These are phyloP conservation scores for Myodes glareolus DNA, from an alignment of 2,113 vertebrate species.

Conservation along the genomic window DNA sequence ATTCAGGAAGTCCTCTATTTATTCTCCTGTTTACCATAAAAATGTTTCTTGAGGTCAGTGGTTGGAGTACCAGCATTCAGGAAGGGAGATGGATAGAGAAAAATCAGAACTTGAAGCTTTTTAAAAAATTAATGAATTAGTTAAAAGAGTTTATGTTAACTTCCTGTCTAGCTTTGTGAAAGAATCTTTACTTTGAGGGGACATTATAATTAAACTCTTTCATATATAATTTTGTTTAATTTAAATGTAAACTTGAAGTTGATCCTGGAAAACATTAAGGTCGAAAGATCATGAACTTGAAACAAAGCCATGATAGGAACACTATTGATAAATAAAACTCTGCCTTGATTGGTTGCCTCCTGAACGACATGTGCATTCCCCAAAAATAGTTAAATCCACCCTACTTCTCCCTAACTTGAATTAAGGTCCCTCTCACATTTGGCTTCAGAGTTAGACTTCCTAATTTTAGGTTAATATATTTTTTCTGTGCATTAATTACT, in stretches of 20 bases:
- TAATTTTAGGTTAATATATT: not conserved
- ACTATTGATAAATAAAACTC: not conserved
- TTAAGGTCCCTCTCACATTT: not conserved
- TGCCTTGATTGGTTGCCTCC: accelerated
- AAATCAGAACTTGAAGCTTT: not conserved
- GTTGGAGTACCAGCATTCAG: not conserved
- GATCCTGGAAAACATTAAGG: not conserved
- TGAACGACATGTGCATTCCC: not conserved
- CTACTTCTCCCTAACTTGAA: not conserved
- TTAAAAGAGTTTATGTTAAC: not conserved
- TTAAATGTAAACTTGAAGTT: not conserved
- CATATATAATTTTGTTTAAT: not conserved
- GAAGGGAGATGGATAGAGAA: not conserved
- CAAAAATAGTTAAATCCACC: not conserved
- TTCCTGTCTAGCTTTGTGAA: not conserved
- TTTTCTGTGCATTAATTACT: not conserved
- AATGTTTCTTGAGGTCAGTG: not conserved
- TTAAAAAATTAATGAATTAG: not conserved
- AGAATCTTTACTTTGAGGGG: not conserved
- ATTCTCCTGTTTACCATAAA: too few species aligned
- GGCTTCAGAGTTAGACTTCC: not conserved
- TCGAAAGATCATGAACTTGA: not conserved
- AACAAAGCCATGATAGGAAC: not conserved
- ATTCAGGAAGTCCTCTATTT: too few species aligned
- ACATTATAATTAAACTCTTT: not conserved